These are phyloP conservation scores for Alcis repandata DNA, from an alignment of 2,888 invertebrate genomes.

Conservation along the genomic window DNA sequence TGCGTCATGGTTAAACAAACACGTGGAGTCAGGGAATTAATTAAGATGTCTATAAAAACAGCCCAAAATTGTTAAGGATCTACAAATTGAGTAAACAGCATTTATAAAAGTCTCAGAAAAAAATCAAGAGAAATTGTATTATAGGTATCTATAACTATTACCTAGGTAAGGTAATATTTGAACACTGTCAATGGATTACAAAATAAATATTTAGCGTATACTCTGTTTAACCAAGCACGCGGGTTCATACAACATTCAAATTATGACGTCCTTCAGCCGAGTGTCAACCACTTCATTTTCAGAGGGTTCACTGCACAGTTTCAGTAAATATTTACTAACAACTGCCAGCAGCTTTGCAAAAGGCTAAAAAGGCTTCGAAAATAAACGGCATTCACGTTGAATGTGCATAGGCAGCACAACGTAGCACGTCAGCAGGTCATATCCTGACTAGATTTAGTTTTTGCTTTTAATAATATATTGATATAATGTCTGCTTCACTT, in stretches of 20 bases:
- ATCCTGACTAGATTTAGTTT: too few relatives aligned
- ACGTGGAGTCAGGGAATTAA: too few relatives aligned
- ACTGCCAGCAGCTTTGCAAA: conserved; percentile 9
- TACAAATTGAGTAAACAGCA: too few relatives aligned
- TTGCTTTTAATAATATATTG: too few relatives aligned
- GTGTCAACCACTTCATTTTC: background rate
- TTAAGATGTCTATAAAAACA: too few relatives aligned
- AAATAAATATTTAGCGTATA: conserved; percentile 4
- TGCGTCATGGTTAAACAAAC: too few relatives aligned
- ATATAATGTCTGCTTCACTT: too few relatives aligned
- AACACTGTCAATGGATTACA: background rate
- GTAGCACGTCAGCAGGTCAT: background rate
- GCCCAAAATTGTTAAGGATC: too few relatives aligned
- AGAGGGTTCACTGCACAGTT: conserved; percentile 1
- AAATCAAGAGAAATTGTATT: too few relatives aligned
- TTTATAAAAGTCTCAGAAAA: too few relatives aligned
- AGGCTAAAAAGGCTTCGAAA: background rate
- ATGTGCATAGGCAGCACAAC: background rate
- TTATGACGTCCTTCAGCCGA: background rate
- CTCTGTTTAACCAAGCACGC: conserved; percentile 3
- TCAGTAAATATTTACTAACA: conserved; percentile 14
- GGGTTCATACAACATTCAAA: background rate
- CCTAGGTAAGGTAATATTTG: background rate
- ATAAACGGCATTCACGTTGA: conserved; percentile 7
- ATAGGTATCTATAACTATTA: too few relatives aligned